Conservation (phyloP, 2,113 vertebrate genomes). For the Zosterops lateralis region DNA sequence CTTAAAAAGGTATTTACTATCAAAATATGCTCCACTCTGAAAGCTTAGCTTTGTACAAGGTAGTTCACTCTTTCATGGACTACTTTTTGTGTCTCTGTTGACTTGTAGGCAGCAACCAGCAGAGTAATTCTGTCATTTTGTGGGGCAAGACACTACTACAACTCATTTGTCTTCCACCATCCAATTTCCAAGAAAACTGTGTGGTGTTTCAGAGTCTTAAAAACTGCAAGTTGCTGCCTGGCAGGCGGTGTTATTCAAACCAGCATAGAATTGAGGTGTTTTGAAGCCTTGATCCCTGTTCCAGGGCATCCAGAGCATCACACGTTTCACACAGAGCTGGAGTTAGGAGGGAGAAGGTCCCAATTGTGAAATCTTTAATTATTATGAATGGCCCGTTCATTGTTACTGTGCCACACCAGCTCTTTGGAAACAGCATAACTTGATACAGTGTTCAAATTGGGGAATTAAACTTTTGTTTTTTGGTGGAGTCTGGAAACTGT, state of each 20-base stretch:
- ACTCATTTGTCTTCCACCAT: not conserved
- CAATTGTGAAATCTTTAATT: fast-evolving
- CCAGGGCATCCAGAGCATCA: not conserved
- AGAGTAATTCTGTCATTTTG: fast-evolving
- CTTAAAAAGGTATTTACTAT: not conserved
- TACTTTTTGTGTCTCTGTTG: not conserved
- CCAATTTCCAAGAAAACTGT: not conserved
- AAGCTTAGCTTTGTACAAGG: not conserved
- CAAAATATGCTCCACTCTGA: fast-evolving
- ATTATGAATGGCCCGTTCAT: not conserved
- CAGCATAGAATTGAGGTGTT: not conserved
- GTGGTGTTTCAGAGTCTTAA: not conserved
- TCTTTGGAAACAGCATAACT: not conserved
- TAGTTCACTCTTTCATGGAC: not conserved
- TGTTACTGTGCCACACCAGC: fast-evolving
- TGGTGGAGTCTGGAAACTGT: not conserved
- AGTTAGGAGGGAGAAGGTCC: not conserved
- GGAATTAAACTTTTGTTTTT: not conserved
- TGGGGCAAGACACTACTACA: fast-evolving
- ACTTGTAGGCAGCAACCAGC: not conserved
- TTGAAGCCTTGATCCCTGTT: not conserved
- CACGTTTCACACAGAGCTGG: not conserved
- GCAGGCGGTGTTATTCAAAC: not conserved
- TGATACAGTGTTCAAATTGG: not conserved
- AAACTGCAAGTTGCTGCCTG: not conserved